Percentiles rank a stretch among this genome's conserved stretches.
These are phyloP conservation scores for Corythaeola cristata DNA, from an alignment of 2,113 vertebrate genomes.

Conservation along the genomic window DNA sequence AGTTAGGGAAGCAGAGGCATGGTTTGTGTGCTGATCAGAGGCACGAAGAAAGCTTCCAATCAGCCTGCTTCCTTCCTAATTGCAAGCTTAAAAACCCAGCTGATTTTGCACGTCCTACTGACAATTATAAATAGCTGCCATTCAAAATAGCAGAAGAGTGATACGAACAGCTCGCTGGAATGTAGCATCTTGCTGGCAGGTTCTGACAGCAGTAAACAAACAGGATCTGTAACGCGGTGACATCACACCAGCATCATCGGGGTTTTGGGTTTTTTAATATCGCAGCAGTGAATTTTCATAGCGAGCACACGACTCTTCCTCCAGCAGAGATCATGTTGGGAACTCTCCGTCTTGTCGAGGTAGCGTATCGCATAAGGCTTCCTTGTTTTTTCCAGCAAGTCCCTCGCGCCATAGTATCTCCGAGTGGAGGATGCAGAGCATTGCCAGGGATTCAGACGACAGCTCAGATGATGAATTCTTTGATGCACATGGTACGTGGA, in stretches of 20 bases:
- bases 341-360: background rate
- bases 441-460: constrained; percentile 92
- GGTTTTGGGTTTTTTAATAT: constrained; percentile 32
- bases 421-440: constrained; percentile 98
- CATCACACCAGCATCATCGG: constrained; percentile 50
- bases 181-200: constrained; percentile 55
- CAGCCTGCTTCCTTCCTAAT: constrained; percentile 65
- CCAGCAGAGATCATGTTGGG: constrained; percentile 48
- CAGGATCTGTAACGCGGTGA: constrained; percentile 29
- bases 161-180: constrained; percentile 41
- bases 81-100: constrained; percentile 62
- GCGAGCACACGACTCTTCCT: constrained; percentile 28
- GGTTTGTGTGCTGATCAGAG: constrained; percentile 36
- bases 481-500: constrained; percentile 88
- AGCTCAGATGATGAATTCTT: constrained; percentile 97
- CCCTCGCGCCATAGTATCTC: constrained; percentile 93
- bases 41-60: constrained; percentile 5
- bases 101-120: constrained; percentile 65
- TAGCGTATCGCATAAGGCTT: background rate
- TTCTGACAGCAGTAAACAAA: constrained; percentile 53
- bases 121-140: constrained; percentile 71
- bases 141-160: constrained; percentile 48
- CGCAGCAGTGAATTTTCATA: constrained; percentile 44
- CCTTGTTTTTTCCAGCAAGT: constrained; percentile 80
- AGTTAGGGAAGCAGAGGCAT: constrained; percentile 35